Evolutionary conservation across 2,113 vertebrate genomes (phyloP).

Genomic region (Oxygymnocypris stewartii): DNA sequence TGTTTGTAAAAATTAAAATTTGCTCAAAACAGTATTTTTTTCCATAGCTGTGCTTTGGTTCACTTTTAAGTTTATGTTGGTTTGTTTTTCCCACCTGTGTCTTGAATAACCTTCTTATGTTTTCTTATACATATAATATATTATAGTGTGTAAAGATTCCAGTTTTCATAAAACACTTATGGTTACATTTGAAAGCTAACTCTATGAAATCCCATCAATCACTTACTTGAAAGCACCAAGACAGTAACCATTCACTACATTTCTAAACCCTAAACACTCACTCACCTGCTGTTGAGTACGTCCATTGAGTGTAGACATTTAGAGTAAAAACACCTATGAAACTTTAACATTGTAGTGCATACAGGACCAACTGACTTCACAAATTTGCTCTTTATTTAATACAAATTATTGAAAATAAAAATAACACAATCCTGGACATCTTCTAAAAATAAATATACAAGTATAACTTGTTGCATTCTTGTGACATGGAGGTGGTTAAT

Average conservation of each 20-base stretch:
- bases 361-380: constrained; percentile 57
- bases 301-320: neutral
- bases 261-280: neutral
- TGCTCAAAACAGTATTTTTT: neutral
- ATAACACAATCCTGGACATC: constrained; percentile 54
- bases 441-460: constrained; percentile 50
- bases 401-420: constrained; percentile 63
- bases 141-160: neutral
- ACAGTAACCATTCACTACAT: neutral
- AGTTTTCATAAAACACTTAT: neutral
- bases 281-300: neutral
- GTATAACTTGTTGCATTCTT: constrained; percentile 17
- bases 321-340: neutral
- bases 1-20: neutral
- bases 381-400: constrained; percentile 69
- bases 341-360: constrained; percentile 4
- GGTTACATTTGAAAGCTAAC: neutral
- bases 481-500: neutral
- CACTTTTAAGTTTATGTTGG: neutral
- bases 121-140: neutral
- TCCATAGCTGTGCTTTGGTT: neutral
- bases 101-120: neutral
- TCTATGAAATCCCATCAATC: neutral
- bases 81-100: neutral
- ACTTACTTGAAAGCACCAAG: neutral